Evolutionary conservation across 2,888 invertebrate genomes (phyloP).

Genomic region (Zootermopsis nevadensis): DNA sequence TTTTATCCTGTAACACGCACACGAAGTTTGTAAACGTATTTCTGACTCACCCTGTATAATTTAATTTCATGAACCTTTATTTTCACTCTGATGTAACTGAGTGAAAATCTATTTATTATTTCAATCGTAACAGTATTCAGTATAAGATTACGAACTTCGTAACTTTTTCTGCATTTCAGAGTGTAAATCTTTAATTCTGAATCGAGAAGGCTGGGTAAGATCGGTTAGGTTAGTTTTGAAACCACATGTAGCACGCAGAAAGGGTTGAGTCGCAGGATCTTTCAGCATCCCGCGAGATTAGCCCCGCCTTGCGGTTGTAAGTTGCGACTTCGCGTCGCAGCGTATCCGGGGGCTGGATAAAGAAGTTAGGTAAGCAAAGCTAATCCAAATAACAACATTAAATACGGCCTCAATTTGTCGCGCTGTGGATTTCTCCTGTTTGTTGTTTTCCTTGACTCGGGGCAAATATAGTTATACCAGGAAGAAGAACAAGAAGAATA

Average conservation of each 20-base stretch:
- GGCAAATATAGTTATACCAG: constrained; percentile 39
- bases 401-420: constrained; percentile 68
- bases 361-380: constrained; percentile 50
- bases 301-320: constrained; percentile 19
- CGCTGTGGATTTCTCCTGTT: constrained; percentile 63
- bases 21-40: too few species aligned
- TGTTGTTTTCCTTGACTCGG: constrained; percentile 26
- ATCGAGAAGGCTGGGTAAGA: too few species aligned
- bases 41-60: too few species aligned
- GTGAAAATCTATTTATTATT: too few species aligned
- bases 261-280: not conserved
- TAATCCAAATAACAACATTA: constrained; percentile 64
- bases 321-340: constrained; percentile 1
- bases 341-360: constrained; percentile 28
- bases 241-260: not conserved
- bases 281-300: constrained; percentile 13
- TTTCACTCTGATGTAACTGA: too few species aligned
- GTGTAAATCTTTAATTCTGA: too few species aligned
- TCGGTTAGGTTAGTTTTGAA: not conserved
- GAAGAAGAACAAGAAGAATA: too few species aligned
- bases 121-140: too few species aligned
- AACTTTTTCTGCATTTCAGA: too few species aligned
- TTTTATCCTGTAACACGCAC: too few species aligned
- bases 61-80: too few species aligned
- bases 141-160: too few species aligned